Evolutionary conservation across 2,888 invertebrate genomes (phyloP).

Genomic region (Lomographa bimaculata): DNA sequence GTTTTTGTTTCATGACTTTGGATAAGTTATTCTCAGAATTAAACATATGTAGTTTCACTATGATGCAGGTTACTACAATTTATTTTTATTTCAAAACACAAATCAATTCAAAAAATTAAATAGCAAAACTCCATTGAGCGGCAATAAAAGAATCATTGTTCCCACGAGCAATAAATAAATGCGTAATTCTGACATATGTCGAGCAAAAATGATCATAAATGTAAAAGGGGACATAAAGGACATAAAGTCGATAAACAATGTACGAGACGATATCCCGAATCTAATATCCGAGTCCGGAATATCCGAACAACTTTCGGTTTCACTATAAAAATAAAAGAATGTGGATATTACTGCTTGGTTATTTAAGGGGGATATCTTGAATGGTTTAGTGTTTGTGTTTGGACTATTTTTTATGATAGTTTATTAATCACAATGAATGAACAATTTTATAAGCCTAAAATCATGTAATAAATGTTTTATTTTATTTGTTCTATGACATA

Average conservation of each 20-base stretch:
- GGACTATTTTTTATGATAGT: too few relatives aligned
- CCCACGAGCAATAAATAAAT: slow-evolving; percentile 14
- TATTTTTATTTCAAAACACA: too few relatives aligned
- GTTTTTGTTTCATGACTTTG: too few relatives aligned
- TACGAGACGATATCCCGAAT: slow-evolving; percentile 31
- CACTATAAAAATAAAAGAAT: slow-evolving; percentile 27
- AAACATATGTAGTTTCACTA: too few relatives aligned
- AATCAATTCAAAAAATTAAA: slow-evolving; percentile 2
- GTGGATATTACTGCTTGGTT: slow-evolving; percentile 17
- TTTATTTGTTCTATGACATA: too few relatives aligned
- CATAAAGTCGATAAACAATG: slow-evolving; percentile 32
- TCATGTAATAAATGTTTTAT: too few relatives aligned
- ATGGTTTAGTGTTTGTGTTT: neutral
- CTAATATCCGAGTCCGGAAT: slow-evolving; percentile 30
- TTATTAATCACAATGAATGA: too few relatives aligned
- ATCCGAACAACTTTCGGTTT: slow-evolving; percentile 28
- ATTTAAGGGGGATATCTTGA: neutral
- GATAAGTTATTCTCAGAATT: too few relatives aligned
- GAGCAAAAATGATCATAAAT: slow-evolving; percentile 32
- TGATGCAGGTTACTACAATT: too few relatives aligned
- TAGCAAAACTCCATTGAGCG: slow-evolving; percentile 1
- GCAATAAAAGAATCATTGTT: slow-evolving; percentile 15
- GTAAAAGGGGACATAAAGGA: slow-evolving; percentile 29
- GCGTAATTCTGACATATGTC: slow-evolving; percentile 18
- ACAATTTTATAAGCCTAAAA: too few relatives aligned